Evolutionary conservation across 2,888 invertebrate genomes (phyloP).

Genomic region (Macrosiphum euphorbiae): DNA sequence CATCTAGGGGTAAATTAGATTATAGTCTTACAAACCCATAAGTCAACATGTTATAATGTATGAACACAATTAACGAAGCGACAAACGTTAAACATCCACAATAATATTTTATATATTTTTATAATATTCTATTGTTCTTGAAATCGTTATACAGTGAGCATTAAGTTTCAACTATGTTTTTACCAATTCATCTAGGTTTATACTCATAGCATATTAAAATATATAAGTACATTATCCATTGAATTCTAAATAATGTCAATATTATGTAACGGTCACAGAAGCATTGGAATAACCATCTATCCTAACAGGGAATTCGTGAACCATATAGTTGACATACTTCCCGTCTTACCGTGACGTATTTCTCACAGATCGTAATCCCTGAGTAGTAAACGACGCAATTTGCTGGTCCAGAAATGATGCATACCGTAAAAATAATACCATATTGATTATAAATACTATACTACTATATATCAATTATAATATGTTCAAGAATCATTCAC

Average conservation of each 20-base stretch:
- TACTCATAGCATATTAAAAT: not conserved
- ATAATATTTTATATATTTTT: not conserved
- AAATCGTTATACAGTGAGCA: not conserved
- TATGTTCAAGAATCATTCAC: not conserved
- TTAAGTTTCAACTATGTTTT: not conserved
- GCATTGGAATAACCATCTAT: not conserved
- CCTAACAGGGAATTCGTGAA: not conserved
- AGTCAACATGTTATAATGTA: not conserved
- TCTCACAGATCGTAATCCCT: not conserved
- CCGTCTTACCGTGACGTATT: not conserved
- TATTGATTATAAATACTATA: not conserved
- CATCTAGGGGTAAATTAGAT: not conserved
- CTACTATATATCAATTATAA: not conserved
- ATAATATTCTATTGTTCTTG: not conserved
- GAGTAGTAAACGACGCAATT: not conserved
- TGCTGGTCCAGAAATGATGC: not conserved
- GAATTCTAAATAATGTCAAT: not conserved
- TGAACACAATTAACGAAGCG: not conserved
- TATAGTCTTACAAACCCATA: not conserved
- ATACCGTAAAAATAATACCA: too few relatives aligned
- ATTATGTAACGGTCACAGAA: not conserved
- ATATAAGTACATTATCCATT: not conserved
- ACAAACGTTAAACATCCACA: not conserved
- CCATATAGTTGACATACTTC: not conserved
- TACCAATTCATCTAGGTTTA: not conserved